These are phyloP conservation scores for Drosophila navojoa DNA, from an alignment of 1,140 invertebrate genomes.

Conservation along the genomic window DNA sequence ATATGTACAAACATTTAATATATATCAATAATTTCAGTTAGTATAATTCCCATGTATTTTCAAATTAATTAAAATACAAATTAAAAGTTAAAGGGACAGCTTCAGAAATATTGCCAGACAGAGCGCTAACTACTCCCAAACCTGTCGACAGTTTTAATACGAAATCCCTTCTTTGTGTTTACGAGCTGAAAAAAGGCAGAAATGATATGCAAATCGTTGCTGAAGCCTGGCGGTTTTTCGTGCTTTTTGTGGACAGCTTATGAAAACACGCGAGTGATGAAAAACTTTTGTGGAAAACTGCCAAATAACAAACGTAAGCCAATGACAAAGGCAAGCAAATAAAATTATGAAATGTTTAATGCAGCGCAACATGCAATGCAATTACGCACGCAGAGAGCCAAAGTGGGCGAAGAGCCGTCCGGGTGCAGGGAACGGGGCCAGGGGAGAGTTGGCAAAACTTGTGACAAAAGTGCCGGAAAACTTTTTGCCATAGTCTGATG, in stretches of 20 bases:
- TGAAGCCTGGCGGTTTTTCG: neutral
- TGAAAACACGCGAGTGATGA: conserved; percentile 28
- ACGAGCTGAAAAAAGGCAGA: too few relatives aligned
- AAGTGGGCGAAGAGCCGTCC: neutral
- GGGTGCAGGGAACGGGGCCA: neutral
- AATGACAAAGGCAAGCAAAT: conserved; percentile 56
- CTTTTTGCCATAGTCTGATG: conserved; percentile 64
- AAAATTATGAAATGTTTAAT: conserved; percentile 79
- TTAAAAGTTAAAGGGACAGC: neutral
- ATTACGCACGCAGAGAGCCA: conserved; percentile 50
- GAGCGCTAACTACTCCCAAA: neutral
- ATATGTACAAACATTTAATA: too few relatives aligned
- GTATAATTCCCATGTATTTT: too few relatives aligned
- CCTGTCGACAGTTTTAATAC: neutral
- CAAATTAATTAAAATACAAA: too few relatives aligned
- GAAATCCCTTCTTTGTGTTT: neutral
- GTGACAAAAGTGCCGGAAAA: conserved; percentile 74
- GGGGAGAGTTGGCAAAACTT: conserved; percentile 43
- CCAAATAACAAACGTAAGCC: conserved; percentile 53
- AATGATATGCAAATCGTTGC: conserved; percentile 7
- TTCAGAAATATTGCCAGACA: neutral
- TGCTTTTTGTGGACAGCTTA: conserved; percentile 16
- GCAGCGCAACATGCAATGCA: conserved; percentile 79
- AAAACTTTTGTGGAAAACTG: conserved; percentile 44
- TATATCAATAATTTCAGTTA: too few relatives aligned